Base-by-base conservation (phyloP, 2,113 vertebrate genomes). In the Phrynocephalus versicolor region DNA sequence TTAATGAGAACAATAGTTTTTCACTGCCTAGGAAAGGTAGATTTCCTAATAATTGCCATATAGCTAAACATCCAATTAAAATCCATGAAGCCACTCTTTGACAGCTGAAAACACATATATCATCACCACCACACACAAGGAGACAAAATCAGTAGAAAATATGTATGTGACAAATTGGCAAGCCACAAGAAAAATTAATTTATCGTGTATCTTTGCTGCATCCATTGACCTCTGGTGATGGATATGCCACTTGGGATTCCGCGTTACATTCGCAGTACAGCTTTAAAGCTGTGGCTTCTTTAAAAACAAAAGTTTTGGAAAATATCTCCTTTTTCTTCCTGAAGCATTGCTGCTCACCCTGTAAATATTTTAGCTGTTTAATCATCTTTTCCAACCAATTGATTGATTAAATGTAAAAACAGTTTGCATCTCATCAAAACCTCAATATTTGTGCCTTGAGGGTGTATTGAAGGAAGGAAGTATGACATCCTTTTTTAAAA, bases 151-250 rank as follows among this genome's bases (percentile, higher is more conserved):
- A 8, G 0, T 72, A 69, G 4, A 87, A 78, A 84, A 23, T 67
- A 65, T 81, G 88, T 77, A 85, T 86, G 79, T 83, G 60, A 69
- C 51, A 88, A 88, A 41, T 55, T 72, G 39, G 35, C 33, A 79
- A 80, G 76, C 35, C 77, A 80, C 21, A 65, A n/a, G 45, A 89
- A 83, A 55, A 71, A 51, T 71, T 4, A 85, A 33, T 85, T 39
- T 80, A 62, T 75, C 77, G n/a, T 81, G 30, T 23, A 73, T 77
- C 89, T n/a, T 19, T 0, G 70, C 13, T 9, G 4, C 79, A 76
- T 86, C 90, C 30, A 89, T 83, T 57, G 74, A 58, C 87, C 86
- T 87, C 27, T 15, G 79, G 6, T 2, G 19, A 58, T 81, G 86
- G 79, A 70, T 73, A 39, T 64, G 51, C 39, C 60, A 30, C 37